Conservation (phyloP, 1,140 invertebrate species). For the Cydia amplana region DNA sequence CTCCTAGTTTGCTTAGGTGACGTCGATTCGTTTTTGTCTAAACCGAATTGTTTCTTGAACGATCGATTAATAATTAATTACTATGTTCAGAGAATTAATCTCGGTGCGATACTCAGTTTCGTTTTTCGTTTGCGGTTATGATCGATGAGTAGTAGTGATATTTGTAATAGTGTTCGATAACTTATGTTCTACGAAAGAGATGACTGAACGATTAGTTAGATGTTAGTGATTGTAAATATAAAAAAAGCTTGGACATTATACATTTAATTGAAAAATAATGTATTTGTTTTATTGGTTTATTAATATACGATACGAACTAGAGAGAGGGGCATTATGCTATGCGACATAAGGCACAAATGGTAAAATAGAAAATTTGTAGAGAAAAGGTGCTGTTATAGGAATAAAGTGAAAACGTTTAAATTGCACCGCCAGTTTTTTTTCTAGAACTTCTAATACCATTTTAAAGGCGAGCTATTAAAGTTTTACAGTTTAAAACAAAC, state of each 20-base stretch:
- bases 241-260: conserved; percentile 76
- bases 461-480: not conserved
- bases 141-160: conserved; percentile 73
- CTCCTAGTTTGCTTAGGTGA: conserved; percentile 66
- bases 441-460: not conserved
- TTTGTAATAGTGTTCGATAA: conserved; percentile 72
- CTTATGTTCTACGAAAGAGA: conserved; percentile 71
- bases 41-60: conserved; percentile 69
- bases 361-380: conserved; percentile 15
- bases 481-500: not conserved
- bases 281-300: conserved; percentile 64
- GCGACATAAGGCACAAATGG: conserved; percentile 27
- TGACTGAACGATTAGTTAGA: conserved; percentile 76
- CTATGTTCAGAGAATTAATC: conserved; percentile 68
- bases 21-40: conserved; percentile 59
- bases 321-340: conserved; percentile 16
- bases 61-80: conserved; percentile 52
- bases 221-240: conserved; percentile 76
- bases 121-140: conserved; percentile 74
- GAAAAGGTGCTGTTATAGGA: conserved; percentile 10
- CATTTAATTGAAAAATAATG: conserved; percentile 68
- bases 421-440: not conserved
- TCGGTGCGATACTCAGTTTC: conserved; percentile 76
- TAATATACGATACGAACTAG: conserved; percentile 34
- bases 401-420: conserved; percentile 27